Conservation (phyloP, 2,797 vertebrate species). For the Coluber constrictor region DNA sequence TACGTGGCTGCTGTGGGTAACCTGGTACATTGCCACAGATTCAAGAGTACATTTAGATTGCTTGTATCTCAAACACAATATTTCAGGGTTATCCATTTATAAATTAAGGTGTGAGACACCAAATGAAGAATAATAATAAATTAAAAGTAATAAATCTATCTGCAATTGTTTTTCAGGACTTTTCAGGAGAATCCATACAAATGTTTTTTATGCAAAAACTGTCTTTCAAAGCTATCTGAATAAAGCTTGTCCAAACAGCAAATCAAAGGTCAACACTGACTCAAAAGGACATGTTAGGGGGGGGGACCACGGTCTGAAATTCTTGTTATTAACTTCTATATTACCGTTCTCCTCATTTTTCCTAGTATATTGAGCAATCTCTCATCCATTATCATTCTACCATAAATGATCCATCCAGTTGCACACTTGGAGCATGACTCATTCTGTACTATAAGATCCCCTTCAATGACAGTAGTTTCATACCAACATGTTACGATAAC, state of each 20-base stretch:
- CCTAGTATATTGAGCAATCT: not conserved
- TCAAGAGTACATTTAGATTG: not conserved
- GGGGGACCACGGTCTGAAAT: not conserved
- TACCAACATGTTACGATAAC: not conserved
- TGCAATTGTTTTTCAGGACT: not conserved
- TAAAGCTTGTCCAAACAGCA: not conserved
- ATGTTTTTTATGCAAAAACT: not conserved
- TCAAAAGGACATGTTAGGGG: not conserved
- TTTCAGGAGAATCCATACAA: not conserved
- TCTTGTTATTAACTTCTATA: not conserved
- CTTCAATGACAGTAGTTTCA: not conserved
- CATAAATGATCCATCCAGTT: not conserved
- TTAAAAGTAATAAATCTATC: not conserved
- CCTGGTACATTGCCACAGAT: not conserved
- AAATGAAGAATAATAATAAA: not conserved
- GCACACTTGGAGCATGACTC: not conserved
- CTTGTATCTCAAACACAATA: not conserved
- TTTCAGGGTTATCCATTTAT: not conserved
- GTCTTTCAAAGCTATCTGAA: not conserved
- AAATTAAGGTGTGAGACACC: not conserved
- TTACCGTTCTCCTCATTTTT: not conserved
- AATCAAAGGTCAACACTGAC: not conserved
- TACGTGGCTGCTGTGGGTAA: not conserved
- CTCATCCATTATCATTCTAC: not conserved
- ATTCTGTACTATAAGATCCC: not conserved